Evolutionary conservation across 1,140 invertebrate species (phyloP), one percentile per base, ranked within the genome.

Genomic region (Pantala flavescens): DNA sequence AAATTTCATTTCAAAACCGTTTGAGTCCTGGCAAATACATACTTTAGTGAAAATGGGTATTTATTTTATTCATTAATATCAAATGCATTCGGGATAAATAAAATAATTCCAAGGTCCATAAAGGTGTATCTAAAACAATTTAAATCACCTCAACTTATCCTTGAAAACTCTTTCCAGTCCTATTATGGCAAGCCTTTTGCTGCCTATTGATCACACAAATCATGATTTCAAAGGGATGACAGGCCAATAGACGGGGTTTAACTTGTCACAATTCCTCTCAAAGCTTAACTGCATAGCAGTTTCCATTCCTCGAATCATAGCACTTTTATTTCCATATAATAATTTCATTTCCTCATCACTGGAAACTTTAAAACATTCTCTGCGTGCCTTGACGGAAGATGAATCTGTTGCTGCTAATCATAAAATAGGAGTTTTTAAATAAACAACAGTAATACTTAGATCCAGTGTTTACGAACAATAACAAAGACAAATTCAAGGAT

Each of bases 271-370:
- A 75, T 87, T 85, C 77, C 85, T 82, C 76, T 92, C 87, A 80
- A 86, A 89, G 42, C 86, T 86, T 71, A 90, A 84, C 77, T 91
- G 86, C 55, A 91, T 78, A 11, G 88, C 88, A 74, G 89, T 91
- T 84, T 93, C 91, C 86, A 92, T 88, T 2, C 88, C 89, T 77
- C 89, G 85, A 79, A 93, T 90, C 80, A 84, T 88, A n/a, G 88
- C 82, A 78, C 88, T 86, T 19, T 82, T 83, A 24, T 84, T 80
- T 2, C 89, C 89, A 80, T 90, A 90, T 2, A 90, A 79, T 71
- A 85, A 78, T 77, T 83, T 80, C 24, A 85, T 84, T 76, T 82
- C 80, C 73, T 84, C 78, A 19, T 79, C 78, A 72, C 79, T 63
- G 12, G n/a, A 16, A 7, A 12, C 49, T 7, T 63, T 2, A 36